Evolutionary conservation across 2,113 vertebrate genomes (phyloP), one percentile per base, ranked within the genome.

Genomic region (Eulemur macaco): DNA sequence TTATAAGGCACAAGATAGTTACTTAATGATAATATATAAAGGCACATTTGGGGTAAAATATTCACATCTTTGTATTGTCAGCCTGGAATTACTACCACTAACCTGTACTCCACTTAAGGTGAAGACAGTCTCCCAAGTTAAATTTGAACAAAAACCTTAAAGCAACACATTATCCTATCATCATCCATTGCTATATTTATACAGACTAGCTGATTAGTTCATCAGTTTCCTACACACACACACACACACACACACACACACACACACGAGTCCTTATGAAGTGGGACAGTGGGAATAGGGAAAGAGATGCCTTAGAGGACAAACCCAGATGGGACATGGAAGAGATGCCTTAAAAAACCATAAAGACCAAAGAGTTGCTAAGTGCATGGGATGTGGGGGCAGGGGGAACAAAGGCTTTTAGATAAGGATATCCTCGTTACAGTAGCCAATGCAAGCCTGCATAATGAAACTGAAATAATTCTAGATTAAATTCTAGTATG

Each of bases 211-310:
- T 7, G 11, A 69, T 34, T 37, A 39, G 10, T 18, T 37, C 18
- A 69, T 34, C 50, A 39, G 10, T 15, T 37, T 23, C 56, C 23
- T 52, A 21, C 15, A 37, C 23, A 29, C 3, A 8, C 47, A 37
- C 8, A n/a, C 5, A 50, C 39, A 82, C 42, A 29, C 8, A 54
- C 5, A 50, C 39, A 71, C 4, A 9, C 47, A 37, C 8, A 54
- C 5, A 50, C 31, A 82, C 42, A 29, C 9, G 1, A 1, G 10
- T 56, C 6, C 31, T 69, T 13, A 3, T 0, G 0, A 0, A 5
- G 5, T 1, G 4, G 27, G 47, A 45, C 12, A 4, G 14, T 8
- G 2, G 13, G 2, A 8, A 21, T 0, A 45, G 29, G 23, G 4
- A 76, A 18, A 66, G 10, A 9, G 14, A 78, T 15, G 8, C 15